A percentile compares a stretch with the other conserved stretches of the same genome.
Conservation (phyloP, 92 coral and sea anemone genomes). For the Galaxea fascicularis region DNA sequence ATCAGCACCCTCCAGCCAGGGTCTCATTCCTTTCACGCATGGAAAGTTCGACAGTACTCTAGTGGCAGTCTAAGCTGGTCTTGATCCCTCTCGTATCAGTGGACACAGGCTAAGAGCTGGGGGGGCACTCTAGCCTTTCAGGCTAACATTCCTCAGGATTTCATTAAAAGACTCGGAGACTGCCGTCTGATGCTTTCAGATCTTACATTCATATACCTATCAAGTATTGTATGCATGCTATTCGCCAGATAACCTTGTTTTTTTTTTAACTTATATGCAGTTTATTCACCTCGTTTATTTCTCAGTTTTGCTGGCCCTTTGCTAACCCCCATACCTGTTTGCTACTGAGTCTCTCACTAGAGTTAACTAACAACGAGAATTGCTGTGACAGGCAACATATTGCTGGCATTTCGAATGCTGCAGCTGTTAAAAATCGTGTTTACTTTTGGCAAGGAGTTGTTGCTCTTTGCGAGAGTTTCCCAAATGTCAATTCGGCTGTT, state of each 20-base stretch:
- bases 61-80: conserved; percentile 2
- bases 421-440: no score
- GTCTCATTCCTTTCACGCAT: conserved; percentile 31
- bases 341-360: no score
- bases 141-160: conserved; percentile 38
- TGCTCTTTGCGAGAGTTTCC: no score
- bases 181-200: conserved; percentile 49
- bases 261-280: no score
- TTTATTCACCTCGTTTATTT: no score
- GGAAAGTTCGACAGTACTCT: conserved; percentile 21
- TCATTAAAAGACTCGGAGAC: conserved; percentile 49
- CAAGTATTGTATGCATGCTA: conserved; percentile 25
- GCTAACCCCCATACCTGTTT: no score
- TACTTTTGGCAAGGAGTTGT: no score
- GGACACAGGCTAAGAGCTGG: conserved; percentile 41
- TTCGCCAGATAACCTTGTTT: neutral
- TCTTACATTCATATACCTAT: conserved; percentile 42
- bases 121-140: conserved; percentile 46
- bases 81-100: conserved; percentile 33
- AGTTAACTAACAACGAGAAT: no score
- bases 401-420: no score
- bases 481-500: no score
- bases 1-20: conserved; percentile 26
- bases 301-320: no score
- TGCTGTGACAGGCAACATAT: no score